Evolutionary conservation across 2,888 invertebrate species (phyloP).

Genomic region (Rhaphigaster nebulosa): DNA sequence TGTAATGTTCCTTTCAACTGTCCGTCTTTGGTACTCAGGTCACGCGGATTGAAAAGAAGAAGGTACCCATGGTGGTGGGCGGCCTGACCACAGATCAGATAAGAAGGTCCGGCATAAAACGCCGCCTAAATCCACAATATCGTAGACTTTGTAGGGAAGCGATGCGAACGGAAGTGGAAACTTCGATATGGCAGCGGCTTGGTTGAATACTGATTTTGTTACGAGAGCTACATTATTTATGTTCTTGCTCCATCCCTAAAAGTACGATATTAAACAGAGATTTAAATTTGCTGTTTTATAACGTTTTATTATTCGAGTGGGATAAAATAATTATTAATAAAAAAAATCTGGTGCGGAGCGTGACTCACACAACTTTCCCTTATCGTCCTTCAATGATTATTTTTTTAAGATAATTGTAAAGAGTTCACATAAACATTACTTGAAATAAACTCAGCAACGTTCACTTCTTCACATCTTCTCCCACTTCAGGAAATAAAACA

Average conservation of each 20-base stretch:
- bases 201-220: background rate
- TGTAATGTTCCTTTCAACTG: background rate
- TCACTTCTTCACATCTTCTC: no score
- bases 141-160: background rate
- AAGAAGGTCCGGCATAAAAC: constrained; percentile 12
- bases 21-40: background rate
- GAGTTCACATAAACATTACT: no score
- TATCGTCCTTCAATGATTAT: no score
- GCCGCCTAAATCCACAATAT: constrained; percentile 31
- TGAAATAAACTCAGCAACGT: no score
- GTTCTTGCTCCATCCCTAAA: background rate
- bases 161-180: background rate
- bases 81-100: constrained; percentile 3
- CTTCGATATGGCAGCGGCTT: background rate
- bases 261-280: background rate
- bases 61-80: background rate
- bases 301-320: background rate
- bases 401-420: no score
- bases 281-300: no score
- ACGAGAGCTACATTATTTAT: background rate
- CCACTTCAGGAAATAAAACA: no score
- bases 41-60: background rate
- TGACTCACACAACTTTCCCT: no score
- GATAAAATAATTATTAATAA: background rate
- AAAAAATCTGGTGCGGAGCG: no score